These are phyloP conservation scores for Xiphophorus birchmanni DNA, from an alignment of 2,797 vertebrate genomes.

Conservation along the genomic window DNA sequence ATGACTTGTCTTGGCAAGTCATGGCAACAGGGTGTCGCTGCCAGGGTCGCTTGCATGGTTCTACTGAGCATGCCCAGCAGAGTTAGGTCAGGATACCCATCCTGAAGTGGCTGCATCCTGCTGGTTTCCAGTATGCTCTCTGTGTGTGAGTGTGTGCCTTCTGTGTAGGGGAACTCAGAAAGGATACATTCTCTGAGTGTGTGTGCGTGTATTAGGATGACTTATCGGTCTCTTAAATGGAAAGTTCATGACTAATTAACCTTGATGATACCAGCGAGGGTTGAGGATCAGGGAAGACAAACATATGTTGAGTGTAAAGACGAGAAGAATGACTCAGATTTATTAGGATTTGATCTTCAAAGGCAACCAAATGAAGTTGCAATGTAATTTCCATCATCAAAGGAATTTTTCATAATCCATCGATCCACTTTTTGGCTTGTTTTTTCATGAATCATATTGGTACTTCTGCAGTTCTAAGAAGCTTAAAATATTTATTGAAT, in stretches of 20 bases:
- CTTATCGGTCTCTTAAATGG: conserved; percentile 54
- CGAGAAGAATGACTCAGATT: conserved; percentile 8
- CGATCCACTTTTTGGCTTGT: conserved; percentile 7
- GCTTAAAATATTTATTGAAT: conserved; percentile 7
- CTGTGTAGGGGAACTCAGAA: conserved; percentile 7
- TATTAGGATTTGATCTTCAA: conserved; percentile 24
- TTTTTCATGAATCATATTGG: neutral
- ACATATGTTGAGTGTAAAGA: neutral
- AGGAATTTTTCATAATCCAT: conserved; percentile 27
- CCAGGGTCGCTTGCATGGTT: conserved; percentile 40
- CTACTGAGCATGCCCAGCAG: conserved; percentile 59
- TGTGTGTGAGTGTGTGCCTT: conserved; percentile 18
- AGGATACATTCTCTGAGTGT: conserved; percentile 5
- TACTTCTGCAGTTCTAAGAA: neutral
- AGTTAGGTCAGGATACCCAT: conserved; percentile 54
- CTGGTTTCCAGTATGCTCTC: conserved; percentile 23
- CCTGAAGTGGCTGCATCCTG: conserved; percentile 47
- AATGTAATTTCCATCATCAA: conserved; percentile 17
- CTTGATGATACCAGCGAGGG: conserved; percentile 55
- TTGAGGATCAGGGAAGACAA: conserved; percentile 50
- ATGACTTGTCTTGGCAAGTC: too few relatives aligned
- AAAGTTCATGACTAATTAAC: conserved; percentile 68
- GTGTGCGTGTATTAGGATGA: conserved; percentile 43
- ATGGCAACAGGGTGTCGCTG: conserved; percentile 61
- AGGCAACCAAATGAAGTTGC: conserved; percentile 49